Percentiles rank a stretch among this genome's conserved stretches.
phyloP scores from a whole-genome alignment of 2,888 invertebrate genomes.

The Carpatolechia fugitivella region DNA sequence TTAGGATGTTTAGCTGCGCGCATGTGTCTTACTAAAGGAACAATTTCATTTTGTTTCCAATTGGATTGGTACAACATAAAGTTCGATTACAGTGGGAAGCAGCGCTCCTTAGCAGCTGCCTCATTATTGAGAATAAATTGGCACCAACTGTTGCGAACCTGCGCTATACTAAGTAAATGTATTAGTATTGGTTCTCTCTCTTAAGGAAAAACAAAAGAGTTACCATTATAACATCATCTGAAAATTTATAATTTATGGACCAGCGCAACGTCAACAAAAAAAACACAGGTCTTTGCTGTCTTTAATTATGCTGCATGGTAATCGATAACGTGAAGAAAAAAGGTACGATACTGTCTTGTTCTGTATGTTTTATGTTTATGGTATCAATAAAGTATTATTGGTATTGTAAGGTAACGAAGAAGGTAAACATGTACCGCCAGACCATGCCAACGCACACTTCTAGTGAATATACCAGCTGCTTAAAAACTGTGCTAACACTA shows the following conservation, averaged over 20 bases:
- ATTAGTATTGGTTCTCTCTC: background rate
- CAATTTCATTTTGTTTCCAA: background rate
- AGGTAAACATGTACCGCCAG: constrained; percentile 39
- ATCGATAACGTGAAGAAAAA: no score
- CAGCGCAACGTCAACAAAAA: no score
- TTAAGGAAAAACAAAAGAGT: background rate
- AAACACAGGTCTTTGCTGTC: no score
- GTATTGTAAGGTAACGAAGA: no score
- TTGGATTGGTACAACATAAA: background rate
- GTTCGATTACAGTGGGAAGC: background rate
- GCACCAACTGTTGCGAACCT: background rate
- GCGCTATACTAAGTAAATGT: background rate
- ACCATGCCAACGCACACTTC: constrained; percentile 27
- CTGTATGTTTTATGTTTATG: no score
- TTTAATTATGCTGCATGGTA: no score
- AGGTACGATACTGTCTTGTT: no score
- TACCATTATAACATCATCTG: no score
- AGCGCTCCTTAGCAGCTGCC: background rate
- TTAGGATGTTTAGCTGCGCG: background rate
- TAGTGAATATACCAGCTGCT: no score
- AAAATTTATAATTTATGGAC: no score
- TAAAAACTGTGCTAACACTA: no score
- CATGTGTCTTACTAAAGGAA: constrained; percentile 12
- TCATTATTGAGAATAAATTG: background rate
- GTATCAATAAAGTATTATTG: no score